phyloP scores from a whole-genome alignment of 2,797 vertebrate genomes.

The Garrulus glandarius region DNA sequence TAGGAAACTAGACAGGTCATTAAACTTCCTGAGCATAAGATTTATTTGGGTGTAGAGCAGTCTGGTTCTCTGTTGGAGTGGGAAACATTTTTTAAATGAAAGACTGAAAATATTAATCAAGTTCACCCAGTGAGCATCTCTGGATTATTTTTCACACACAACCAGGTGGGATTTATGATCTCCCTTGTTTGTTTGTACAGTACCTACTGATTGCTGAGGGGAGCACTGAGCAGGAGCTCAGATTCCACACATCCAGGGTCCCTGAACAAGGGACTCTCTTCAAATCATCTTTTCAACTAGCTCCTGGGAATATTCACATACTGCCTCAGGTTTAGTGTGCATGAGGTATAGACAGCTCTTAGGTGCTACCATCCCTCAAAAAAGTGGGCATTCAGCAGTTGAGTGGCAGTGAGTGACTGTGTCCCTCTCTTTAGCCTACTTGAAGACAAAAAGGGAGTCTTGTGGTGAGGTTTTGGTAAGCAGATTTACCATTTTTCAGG shows the following conservation, averaged over 20 bases:
- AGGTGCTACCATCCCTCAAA: neutral
- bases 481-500: neutral
- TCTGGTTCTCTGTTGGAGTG: neutral
- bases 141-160: neutral
- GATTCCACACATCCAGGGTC: rapidly evolving
- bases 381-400: neutral
- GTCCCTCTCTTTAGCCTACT: neutral
- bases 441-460: neutral
- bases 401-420: neutral
- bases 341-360: rapidly evolving
- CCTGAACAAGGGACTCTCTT: neutral
- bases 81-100: neutral
- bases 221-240: neutral
- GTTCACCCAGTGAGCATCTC: neutral
- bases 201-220: neutral
- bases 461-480: neutral
- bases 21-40: neutral
- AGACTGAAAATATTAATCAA: neutral
- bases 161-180: neutral
- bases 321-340: neutral
- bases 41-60: neutral
- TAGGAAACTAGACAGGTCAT: neutral
- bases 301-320: neutral
- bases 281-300: neutral
- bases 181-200: neutral